Percentiles rank a stretch among this genome's conserved stretches.
phyloP scores from a whole-genome alignment of 2,113 vertebrate species.

The Microtus pennsylvanicus region DNA sequence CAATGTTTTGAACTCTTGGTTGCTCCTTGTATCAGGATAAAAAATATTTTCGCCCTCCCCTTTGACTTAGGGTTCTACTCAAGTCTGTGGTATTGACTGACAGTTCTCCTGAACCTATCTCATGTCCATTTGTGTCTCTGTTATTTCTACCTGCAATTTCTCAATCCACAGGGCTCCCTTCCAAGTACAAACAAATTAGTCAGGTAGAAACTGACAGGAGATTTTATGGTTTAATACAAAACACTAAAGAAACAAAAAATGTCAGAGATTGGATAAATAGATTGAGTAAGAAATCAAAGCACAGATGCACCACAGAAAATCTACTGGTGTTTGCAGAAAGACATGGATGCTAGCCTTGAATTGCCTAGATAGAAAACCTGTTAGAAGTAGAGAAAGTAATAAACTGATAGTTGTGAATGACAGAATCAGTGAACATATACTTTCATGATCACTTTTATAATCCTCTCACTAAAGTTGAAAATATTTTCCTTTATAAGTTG shows the following conservation, averaged over 20 bases:
- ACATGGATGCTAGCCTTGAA: not conserved
- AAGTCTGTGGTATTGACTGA: no score
- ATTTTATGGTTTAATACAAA: not conserved
- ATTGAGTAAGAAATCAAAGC: not conserved
- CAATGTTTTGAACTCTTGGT: no score
- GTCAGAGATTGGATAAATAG: not conserved
- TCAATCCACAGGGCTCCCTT: no score
- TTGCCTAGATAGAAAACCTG: not conserved
- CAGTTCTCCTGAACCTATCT: no score
- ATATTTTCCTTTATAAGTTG: not conserved
- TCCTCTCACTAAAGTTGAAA: not conserved
- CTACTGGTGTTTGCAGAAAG: not conserved
- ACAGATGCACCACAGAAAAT: not conserved
- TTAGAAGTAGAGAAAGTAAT: not conserved
- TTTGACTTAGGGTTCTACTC: no score
- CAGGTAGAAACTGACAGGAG: no score
- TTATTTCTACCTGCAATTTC: no score
- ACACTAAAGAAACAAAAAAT: not conserved
- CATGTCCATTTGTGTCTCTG: no score
- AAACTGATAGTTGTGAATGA: not conserved
- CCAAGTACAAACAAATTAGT: no score
- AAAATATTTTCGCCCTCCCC: no score
- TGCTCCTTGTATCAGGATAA: no score
- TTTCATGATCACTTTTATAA: not conserved
- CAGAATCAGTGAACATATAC: not conserved